A percentile compares a stretch with the other conserved stretches of the same genome.
Conservation (phyloP, 1,140 invertebrate genomes). For the Eciton burchellii region DNA sequence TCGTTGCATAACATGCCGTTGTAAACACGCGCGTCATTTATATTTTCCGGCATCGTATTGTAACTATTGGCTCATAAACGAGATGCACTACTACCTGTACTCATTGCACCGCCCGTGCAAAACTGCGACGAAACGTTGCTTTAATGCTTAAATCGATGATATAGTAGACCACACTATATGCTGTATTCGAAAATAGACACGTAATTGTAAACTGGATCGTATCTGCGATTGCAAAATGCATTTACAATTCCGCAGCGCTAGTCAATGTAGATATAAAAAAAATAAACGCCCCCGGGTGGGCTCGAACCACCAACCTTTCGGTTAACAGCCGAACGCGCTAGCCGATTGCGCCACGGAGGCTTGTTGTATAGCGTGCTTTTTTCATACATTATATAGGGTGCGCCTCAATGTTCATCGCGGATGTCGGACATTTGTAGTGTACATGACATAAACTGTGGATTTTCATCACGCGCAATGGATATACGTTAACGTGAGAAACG, state of each 20-base stretch:
- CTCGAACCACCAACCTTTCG: conserved; percentile 96
- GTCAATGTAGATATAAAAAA: conserved; percentile 63
- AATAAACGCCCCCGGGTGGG: conserved; percentile 89
- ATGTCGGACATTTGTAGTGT: no score
- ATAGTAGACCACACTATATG: no score
- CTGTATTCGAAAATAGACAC: no score
- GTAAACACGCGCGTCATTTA: background rate
- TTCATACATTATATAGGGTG: background rate
- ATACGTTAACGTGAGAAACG: background rate
- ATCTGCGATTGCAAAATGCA: background rate
- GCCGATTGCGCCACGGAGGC: conserved; percentile 92
- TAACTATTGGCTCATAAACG: background rate
- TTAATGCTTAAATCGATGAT: no score
- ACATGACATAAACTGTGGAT: no score
- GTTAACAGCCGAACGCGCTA: conserved; percentile 96
- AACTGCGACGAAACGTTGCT: background rate
- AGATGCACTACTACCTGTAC: background rate
- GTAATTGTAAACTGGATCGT: no score
- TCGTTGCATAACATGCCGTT: conserved; percentile 10
- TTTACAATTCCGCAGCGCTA: no score
- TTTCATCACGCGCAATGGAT: no score
- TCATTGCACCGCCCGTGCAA: background rate
- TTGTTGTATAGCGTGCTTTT: conserved; percentile 1
- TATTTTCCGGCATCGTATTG: background rate
- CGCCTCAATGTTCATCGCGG: no score